Evolutionary conservation across 2,797 vertebrate genomes (phyloP), one percentile per base, ranked within the genome.

Genomic region (Spinibarbus caldwelli): DNA sequence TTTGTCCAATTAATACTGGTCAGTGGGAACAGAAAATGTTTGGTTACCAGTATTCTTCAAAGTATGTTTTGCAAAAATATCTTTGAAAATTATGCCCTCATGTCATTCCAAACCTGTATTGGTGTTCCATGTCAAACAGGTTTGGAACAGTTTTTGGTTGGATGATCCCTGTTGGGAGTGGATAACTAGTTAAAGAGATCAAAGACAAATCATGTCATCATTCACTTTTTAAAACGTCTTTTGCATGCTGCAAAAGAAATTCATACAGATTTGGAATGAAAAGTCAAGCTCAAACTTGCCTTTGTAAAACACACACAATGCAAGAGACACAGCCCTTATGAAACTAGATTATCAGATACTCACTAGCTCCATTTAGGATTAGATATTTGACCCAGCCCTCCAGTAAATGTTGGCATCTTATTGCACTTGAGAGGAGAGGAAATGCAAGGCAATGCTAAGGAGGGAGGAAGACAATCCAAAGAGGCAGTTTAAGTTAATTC

Each of bases 401-500:
- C 3, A 1, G 8, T 54, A 67, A 80, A n/a, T 1, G 7, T 5
- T 15, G 45, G 26, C 3, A 71, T 79, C n/a, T 41, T 71, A 64
- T 59, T 64, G 43, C 26, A 47, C 6, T 59, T 26, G 2, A 45
- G 10, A 73, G 19, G 15, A n/a, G 6, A 3, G 19, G 10, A 5
- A 5, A 2, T 5, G n/a, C 5, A 17, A 17, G 23, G 7, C 41
- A 67, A 85, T 1, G n/a, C 54, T 17, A 7, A 49, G n/a, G n/a
- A n/a, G n/a, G 8, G n/a, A 38, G 86, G 68, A 64, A 66, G 73
- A 4, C 59, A 29, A 83, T 36, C 10, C 34, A 70, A 12, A 29
- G 8, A 62, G 23, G 31, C 6, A 29, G 31, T 31, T 62, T 83
- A 85, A 85, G 86, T 90, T 89, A 91, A 91, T 89, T 85, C 90